Conservation (phyloP, 2,113 vertebrate species). For the Tetrax tetrax region DNA sequence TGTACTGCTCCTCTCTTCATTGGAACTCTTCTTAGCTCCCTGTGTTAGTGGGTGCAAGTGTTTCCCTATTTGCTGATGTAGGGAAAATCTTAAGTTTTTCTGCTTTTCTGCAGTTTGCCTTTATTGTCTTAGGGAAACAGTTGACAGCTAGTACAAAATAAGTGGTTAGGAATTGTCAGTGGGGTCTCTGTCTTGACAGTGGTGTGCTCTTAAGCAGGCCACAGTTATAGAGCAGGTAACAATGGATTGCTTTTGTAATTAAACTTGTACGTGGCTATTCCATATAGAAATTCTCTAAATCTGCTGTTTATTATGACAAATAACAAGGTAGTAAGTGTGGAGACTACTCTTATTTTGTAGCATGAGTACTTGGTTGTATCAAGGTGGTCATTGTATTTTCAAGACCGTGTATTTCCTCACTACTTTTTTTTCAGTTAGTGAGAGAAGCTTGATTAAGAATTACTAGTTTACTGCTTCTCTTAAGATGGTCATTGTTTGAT, state of each 20-base stretch:
- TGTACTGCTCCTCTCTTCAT: not conserved
- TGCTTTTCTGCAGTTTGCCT: not conserved
- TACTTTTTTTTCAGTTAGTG: not conserved
- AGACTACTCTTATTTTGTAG: not conserved
- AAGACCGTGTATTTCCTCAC: not conserved
- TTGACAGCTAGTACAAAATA: not conserved
- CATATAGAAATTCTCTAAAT: not conserved
- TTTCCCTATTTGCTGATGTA: not conserved
- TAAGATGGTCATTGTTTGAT: not conserved
- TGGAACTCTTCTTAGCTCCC: not conserved
- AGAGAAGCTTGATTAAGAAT: not conserved
- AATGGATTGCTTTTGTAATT: not conserved
- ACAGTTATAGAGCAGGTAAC: not conserved
- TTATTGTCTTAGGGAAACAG: not conserved
- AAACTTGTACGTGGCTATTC: not conserved
- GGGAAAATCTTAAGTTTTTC: rapidly evolving
- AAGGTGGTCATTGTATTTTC: not conserved
- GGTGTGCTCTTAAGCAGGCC: not conserved
- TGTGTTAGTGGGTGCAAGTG: not conserved
- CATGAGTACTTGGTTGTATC: not conserved
- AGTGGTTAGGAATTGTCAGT: not conserved
- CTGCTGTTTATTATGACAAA: not conserved
- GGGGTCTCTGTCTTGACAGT: not conserved
- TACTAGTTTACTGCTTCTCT: not conserved
- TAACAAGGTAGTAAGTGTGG: not conserved